Percentiles rank a stretch among this genome's conserved stretches.
Conservation (phyloP, 1,140 invertebrate species). For the Druon quercuslanigerum region DNA sequence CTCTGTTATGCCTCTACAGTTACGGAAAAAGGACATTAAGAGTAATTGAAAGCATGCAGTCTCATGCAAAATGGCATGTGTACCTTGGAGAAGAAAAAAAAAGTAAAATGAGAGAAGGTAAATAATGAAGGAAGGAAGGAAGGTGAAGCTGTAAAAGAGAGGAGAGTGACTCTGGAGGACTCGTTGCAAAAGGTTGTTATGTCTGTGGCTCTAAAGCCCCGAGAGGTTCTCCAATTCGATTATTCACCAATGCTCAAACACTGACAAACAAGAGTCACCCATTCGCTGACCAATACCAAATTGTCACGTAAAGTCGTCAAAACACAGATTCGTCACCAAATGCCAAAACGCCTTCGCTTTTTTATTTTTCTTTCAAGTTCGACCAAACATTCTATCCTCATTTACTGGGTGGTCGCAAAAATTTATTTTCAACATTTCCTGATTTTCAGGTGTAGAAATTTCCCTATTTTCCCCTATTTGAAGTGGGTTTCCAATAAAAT, state of each 20-base stretch:
- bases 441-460: no score
- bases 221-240: conserved; percentile 61
- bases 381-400: neutral
- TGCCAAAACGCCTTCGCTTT: neutral
- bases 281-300: neutral
- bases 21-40: neutral
- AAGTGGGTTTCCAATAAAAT: no score
- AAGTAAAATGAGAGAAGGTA: conserved; percentile 32
- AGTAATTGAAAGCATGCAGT: neutral
- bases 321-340: neutral
- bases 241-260: conserved; percentile 54
- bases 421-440: no score
- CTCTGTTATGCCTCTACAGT: neutral
- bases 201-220: conserved; percentile 55
- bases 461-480: no score
- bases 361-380: neutral
- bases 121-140: conserved; percentile 1
- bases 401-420: neutral
- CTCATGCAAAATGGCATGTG: conserved; percentile 27
- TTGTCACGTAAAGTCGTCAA: neutral
- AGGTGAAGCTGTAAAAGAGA: conserved; percentile 16
- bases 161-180: conserved; percentile 17
- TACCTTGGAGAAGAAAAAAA: neutral
- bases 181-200: conserved; percentile 54
- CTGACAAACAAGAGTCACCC: conserved; percentile 25